These are phyloP conservation scores for Mythimna lalbum DNA, from an alignment of 2,888 invertebrate genomes.

Conservation along the genomic window DNA sequence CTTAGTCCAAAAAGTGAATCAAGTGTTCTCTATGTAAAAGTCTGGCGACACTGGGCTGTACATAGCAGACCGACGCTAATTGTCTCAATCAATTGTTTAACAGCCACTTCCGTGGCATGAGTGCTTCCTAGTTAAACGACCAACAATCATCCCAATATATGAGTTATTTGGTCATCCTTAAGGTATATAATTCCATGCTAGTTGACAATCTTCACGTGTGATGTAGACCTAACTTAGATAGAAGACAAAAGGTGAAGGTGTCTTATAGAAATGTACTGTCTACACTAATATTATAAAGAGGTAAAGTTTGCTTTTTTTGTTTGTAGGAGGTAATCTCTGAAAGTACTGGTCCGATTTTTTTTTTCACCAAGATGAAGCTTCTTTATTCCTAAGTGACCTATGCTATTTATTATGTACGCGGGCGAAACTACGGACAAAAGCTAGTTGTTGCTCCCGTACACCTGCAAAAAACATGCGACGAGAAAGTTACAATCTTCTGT, in stretches of 20 bases:
- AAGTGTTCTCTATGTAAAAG: not conserved
- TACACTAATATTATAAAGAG: too few relatives aligned
- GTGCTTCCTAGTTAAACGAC: constrained; percentile 48
- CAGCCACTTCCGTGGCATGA: constrained; percentile 43
- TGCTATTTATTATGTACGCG: too few relatives aligned
- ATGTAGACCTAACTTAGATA: not conserved
- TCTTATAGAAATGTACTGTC: not conserved
- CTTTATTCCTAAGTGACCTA: too few relatives aligned
- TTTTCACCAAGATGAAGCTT: too few relatives aligned
- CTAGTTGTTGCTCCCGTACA: not conserved
- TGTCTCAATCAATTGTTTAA: constrained; percentile 60
- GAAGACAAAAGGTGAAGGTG: not conserved
- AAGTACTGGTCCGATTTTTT: too few relatives aligned
- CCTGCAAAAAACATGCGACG: not conserved
- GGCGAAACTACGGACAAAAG: too few relatives aligned
- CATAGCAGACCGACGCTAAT: constrained; percentile 32
- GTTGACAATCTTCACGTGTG: not conserved
- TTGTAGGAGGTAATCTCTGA: too few relatives aligned
- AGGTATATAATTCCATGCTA: not conserved
- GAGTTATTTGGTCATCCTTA: not conserved
- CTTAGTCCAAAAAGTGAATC: not conserved
- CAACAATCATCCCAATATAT: constrained; percentile 2
- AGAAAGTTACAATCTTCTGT: not conserved
- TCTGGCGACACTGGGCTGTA: constrained; percentile 3
- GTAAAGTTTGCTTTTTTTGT: too few relatives aligned